Evolutionary conservation across 2,888 invertebrate species (phyloP).

Genomic region (Rotaria socialis): DNA sequence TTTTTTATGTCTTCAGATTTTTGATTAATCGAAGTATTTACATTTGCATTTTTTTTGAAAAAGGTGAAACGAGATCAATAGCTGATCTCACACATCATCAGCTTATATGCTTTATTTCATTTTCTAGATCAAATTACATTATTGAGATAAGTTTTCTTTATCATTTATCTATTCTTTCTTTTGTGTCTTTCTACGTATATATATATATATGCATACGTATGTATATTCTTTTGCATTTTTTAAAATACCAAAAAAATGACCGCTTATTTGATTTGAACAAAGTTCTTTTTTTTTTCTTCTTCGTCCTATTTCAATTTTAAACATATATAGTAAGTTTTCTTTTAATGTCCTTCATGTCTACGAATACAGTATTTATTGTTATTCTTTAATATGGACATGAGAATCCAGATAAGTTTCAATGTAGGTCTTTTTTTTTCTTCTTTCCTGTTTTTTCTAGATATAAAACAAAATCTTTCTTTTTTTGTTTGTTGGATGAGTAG

Average conservation of each 20-base stretch:
- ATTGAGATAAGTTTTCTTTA: not conserved
- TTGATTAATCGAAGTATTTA: not conserved
- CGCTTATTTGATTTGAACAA: not conserved
- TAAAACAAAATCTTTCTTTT: not conserved
- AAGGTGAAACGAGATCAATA: not conserved
- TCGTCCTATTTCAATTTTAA: not conserved
- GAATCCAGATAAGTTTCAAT: not conserved
- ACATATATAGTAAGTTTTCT: not conserved
- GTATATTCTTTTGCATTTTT: not conserved
- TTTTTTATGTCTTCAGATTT: not conserved
- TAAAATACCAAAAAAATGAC: not conserved
- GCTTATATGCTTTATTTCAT: not conserved
- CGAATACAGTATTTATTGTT: not conserved
- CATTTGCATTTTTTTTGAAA: not conserved
- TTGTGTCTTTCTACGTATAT: not conserved
- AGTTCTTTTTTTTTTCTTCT: not conserved
- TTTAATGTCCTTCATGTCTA: not conserved
- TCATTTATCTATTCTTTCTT: constrained; percentile 15
- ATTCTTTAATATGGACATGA: not conserved
- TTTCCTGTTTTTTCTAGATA: not conserved
- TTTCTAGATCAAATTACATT: not conserved
- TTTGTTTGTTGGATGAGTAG: not conserved
- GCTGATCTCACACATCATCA: not conserved
- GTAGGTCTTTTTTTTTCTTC: not conserved
- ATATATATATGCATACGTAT: not conserved